phyloP scores from a whole-genome alignment of 2,888 invertebrate genomes.

The Agelastica alni region DNA sequence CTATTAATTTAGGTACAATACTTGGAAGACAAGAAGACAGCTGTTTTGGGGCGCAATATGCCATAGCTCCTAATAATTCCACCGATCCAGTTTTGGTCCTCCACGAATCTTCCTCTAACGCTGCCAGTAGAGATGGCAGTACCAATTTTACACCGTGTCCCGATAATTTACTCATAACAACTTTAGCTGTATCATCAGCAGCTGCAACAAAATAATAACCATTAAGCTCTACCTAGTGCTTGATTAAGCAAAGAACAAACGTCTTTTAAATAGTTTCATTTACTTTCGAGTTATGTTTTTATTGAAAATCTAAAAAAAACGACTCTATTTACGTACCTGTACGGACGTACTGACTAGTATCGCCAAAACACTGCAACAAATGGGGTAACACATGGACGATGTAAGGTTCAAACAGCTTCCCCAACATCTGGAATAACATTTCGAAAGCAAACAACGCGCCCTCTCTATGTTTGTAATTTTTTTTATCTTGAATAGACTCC shows the following conservation, averaged over 20 bases:
- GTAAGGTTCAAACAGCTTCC: constrained; percentile 97
- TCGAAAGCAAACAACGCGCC: constrained; percentile 97
- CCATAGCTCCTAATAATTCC: constrained; percentile 96
- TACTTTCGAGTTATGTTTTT: too few species aligned
- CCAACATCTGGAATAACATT: constrained; percentile 93
- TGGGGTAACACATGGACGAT: constrained; percentile 96
- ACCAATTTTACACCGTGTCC: constrained; percentile 98
- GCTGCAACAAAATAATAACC: constrained; percentile 64
- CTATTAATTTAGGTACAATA: constrained; percentile 97
- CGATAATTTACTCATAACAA: constrained; percentile 92
- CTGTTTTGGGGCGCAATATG: constrained; percentile 98
- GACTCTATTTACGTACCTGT: too few species aligned
- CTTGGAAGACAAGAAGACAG: constrained; percentile 96
- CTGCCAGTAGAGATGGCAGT: constrained; percentile 88
- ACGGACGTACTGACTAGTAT: constrained; percentile 92
- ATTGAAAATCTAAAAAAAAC: too few species aligned
- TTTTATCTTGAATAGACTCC: constrained; percentile 94
- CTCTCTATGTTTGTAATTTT: constrained; percentile 91
- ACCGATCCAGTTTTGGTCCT: constrained; percentile 96
- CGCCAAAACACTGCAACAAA: constrained; percentile 93
- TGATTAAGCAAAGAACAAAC: too few species aligned
- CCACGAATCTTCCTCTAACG: constrained; percentile 98
- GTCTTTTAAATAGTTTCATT: too few species aligned
- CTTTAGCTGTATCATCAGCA: constrained; percentile 94
- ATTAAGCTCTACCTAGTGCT: too few species aligned